These are phyloP conservation scores for Trichopria drosophilae DNA, from an alignment of 2,888 invertebrate species.

Conservation along the genomic window DNA sequence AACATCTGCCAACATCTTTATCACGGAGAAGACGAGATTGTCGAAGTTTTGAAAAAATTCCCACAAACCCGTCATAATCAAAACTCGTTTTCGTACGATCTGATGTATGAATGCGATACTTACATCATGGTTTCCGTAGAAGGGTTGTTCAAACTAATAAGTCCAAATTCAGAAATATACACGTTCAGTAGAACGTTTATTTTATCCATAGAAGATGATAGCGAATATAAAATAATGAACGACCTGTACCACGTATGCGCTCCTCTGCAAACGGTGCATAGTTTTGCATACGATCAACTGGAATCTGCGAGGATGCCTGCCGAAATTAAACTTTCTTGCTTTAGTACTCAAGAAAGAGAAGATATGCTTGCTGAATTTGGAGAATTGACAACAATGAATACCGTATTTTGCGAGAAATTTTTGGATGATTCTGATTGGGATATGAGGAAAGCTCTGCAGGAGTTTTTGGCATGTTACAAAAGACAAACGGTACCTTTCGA, in stretches of 20 bases:
- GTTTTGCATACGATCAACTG: conserved; percentile 32
- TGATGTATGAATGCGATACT: conserved; percentile 41
- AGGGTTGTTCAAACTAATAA: conserved; percentile 62
- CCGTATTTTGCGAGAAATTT: conserved; percentile 39
- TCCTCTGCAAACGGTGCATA: conserved; percentile 31
- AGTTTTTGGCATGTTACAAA: conserved; percentile 42
- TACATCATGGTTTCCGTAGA: conserved; percentile 59
- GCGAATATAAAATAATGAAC: conserved; percentile 68
- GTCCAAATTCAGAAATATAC: conserved; percentile 50
- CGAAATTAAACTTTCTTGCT: conserved; percentile 31
- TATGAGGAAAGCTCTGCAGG: conserved; percentile 39
- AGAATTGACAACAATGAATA: conserved; percentile 42
- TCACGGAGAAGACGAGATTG: conserved; percentile 45
- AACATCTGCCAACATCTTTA: conserved; percentile 39
- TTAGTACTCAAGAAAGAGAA: conserved; percentile 39
- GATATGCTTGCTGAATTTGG: conserved; percentile 36
- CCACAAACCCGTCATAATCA: conserved; percentile 63
- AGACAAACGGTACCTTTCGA: too few relatives aligned
- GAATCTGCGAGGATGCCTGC: conserved; percentile 27
- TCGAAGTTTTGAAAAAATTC: conserved; percentile 50
- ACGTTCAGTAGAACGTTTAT: conserved; percentile 66
- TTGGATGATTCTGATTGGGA: conserved; percentile 43
- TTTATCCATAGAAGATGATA: conserved; percentile 57
- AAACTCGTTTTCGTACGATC: conserved; percentile 57
- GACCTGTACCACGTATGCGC: conserved; percentile 66